A percentile compares a stretch with the other conserved stretches of the same genome.
These are phyloP conservation scores for Sardinella longiceps DNA, from an alignment of 2,797 vertebrate genomes.

Conservation along the genomic window DNA sequence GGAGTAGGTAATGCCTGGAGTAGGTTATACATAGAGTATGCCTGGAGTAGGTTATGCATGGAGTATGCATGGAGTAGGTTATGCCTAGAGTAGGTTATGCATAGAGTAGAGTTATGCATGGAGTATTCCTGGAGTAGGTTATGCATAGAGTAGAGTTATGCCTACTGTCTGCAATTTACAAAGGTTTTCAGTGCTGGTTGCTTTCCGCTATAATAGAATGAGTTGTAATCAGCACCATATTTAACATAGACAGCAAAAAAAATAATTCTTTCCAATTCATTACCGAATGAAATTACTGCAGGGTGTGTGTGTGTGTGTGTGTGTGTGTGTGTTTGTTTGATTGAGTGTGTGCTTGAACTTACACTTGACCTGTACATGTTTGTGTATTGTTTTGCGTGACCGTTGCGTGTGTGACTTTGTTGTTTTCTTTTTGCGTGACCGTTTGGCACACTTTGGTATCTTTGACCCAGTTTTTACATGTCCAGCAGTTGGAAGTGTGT, in stretches of 20 bases:
- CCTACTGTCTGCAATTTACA: too few species aligned
- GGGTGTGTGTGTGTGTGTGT: not conserved
- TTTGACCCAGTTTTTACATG: conserved; percentile 12
- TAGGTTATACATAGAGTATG: too few species aligned
- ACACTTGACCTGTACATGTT: not conserved
- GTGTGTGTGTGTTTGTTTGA: not conserved
- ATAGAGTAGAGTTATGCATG: too few species aligned
- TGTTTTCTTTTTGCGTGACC: not conserved
- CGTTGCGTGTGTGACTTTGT: not conserved
- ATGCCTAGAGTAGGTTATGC: too few species aligned
- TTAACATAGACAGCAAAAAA: not conserved
- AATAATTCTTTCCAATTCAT: too few species aligned
- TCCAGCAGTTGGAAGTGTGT: not conserved
- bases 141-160: too few species aligned
- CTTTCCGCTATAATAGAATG: not conserved
- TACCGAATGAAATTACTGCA: too few species aligned
- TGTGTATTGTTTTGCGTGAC: not conserved
- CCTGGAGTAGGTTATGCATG: too few species aligned
- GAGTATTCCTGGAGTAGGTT: too few species aligned
- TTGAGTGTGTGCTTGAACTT: not conserved
- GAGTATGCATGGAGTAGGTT: too few species aligned
- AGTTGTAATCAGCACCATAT: not conserved
- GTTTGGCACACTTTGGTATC: conserved; percentile 23
- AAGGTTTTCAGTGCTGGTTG: not conserved
- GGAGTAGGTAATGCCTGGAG: too few species aligned